These are phyloP conservation scores for Tenthredo scrophulariae DNA, from an alignment of 2,888 invertebrate species.

Conservation along the genomic window DNA sequence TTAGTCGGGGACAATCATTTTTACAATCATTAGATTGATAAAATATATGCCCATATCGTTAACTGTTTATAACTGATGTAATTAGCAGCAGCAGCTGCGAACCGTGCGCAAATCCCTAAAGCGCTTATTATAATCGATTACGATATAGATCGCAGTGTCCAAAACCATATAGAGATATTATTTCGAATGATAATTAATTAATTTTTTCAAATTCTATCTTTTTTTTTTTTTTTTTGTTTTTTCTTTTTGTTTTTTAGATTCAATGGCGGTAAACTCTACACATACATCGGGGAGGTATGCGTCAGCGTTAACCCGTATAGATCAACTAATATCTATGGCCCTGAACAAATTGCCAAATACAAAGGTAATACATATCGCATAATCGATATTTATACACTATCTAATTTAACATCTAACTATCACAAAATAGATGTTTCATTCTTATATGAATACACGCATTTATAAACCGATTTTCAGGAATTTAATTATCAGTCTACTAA, in stretches of 20 bases:
- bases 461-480: not conserved
- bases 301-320: constrained; percentile 99
- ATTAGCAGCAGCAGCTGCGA: not conserved
- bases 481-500: not conserved
- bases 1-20: constrained; percentile 39
- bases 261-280: constrained; percentile 95
- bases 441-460: not conserved
- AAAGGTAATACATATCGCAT: constrained; percentile 81
- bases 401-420: not conserved
- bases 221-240: constrained; percentile 68
- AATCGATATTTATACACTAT: not conserved
- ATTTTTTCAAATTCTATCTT: not conserved
- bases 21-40: constrained; percentile 28
- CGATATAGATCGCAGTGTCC: not conserved
- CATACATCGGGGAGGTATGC: constrained; percentile 98
- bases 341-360: constrained; percentile 92
- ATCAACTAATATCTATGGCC: constrained; percentile 94
- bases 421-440: not conserved
- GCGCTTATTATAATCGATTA: not conserved
- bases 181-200: not conserved
- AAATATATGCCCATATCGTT: not conserved
- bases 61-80: not conserved
- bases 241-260: no score
- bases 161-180: not conserved
- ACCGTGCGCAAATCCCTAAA: not conserved